Conservation (phyloP, 53 echinoderm and acorn worm genomes). For the Pentamera pediparva region DNA sequence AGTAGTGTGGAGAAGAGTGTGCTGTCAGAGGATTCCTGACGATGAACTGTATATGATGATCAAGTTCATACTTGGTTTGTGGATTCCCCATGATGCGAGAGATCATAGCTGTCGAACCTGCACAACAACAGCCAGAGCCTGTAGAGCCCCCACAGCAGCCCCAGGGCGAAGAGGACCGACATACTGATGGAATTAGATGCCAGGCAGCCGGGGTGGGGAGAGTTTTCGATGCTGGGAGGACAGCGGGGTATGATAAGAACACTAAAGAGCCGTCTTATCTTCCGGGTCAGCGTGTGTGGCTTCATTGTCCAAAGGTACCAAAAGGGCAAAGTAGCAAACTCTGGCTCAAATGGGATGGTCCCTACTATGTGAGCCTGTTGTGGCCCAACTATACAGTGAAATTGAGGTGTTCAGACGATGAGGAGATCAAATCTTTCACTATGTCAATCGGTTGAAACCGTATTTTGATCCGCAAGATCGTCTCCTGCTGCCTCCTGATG, state of each 20-base stretch:
- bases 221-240: too few relatives aligned
- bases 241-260: conserved; percentile 38
- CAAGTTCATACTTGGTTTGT: too few relatives aligned
- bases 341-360: conserved; percentile 41
- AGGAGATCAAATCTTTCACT: conserved; percentile 6
- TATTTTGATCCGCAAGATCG: conserved; percentile 38
- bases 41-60: too few relatives aligned
- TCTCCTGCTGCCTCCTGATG: conserved; percentile 20
- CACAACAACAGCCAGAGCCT: too few relatives aligned
- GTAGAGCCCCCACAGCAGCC: too few relatives aligned
- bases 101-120: too few relatives aligned
- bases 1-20: too few relatives aligned
- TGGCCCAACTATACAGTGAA: conserved; percentile 34
- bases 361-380: conserved; percentile 37
- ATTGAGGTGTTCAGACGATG: conserved; percentile 28
- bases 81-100: too few relatives aligned
- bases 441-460: conserved; percentile 6
- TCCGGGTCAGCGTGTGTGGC: conserved; percentile 39
- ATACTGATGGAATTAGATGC: too few relatives aligned
- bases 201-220: too few relatives aligned
- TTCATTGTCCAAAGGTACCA: conserved; percentile 35
- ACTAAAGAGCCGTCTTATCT: conserved; percentile 19
- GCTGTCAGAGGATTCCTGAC: too few relatives aligned
- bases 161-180: too few relatives aligned
- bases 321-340: conserved; percentile 14